phyloP scores from a whole-genome alignment of 2,113 vertebrate species.

The Pseudorhombus dupliciocellatus region DNA sequence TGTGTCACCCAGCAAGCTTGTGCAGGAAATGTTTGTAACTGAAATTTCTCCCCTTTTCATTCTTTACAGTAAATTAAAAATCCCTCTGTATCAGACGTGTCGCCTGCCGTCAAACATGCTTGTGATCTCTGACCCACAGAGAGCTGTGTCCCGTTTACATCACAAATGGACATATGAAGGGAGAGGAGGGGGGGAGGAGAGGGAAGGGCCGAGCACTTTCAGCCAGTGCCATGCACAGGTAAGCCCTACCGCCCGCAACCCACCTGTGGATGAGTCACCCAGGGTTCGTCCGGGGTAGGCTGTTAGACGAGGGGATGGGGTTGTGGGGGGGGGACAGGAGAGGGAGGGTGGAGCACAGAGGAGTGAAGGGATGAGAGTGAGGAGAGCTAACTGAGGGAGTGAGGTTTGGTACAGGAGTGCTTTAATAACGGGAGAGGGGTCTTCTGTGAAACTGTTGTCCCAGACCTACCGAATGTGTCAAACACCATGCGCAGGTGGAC shows the following conservation, averaged over 20 bases:
- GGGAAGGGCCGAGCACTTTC: constrained; percentile 67
- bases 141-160: neutral
- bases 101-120: constrained; percentile 18
- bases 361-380: constrained; percentile 57
- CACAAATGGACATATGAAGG: neutral
- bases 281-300: constrained; percentile 94
- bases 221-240: constrained; percentile 83
- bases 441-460: constrained; percentile 37
- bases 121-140: constrained; percentile 19
- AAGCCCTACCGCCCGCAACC: constrained; percentile 72
- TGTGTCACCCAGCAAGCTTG: constrained; percentile 20
- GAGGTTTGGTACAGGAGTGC: constrained; percentile 52
- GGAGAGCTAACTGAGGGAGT: constrained; percentile 61
- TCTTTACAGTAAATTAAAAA: neutral
- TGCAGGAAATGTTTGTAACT: neutral
- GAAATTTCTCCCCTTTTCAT: constrained; percentile 42
- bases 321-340: constrained; percentile 62
- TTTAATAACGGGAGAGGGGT: constrained; percentile 37
- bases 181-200: constrained; percentile 11
- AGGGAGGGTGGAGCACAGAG: constrained; percentile 56
- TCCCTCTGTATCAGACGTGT: constrained; percentile 9
- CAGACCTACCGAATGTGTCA: constrained; percentile 59
- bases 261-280: constrained; percentile 91
- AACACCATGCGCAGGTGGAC: constrained; percentile 41
- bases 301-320: constrained; percentile 84